Evolutionary conservation across 2,113 vertebrate species (phyloP).

Genomic region (Ammodytes marinus): DNA sequence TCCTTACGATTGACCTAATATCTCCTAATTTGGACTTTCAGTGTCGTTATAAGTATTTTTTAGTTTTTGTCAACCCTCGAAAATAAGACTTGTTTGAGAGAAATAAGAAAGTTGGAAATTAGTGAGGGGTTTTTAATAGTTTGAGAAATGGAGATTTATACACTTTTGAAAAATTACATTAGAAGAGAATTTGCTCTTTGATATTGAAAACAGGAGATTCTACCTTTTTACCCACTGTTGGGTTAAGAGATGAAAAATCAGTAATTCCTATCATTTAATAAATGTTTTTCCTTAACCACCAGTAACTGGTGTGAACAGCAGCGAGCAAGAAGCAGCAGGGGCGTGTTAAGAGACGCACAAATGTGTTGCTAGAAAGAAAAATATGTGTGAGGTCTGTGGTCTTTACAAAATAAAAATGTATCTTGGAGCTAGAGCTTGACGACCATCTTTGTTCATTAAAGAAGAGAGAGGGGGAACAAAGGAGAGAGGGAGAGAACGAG

Average conservation of each 20-base stretch:
- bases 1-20: not conserved
- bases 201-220: not conserved
- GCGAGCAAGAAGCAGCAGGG: constrained; percentile 1
- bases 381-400: constrained; percentile 7
- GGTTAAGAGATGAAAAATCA: not conserved
- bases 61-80: not conserved
- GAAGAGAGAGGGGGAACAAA: constrained; percentile 56
- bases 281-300: constrained; percentile 3
- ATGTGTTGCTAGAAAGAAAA: constrained; percentile 7
- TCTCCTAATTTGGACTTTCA: not conserved
- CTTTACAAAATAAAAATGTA: constrained; percentile 46
- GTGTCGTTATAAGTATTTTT: not conserved
- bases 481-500: constrained; percentile 40
- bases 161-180: not conserved
- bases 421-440: constrained; percentile 36
- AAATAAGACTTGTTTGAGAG: not conserved
- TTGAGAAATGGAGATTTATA: not conserved
- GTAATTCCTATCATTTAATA: not conserved
- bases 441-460: constrained; percentile 67
- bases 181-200: not conserved
- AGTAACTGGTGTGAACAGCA: constrained; percentile 16
- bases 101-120: not conserved
- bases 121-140: not conserved
- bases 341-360: constrained; percentile 21
- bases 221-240: not conserved